Evolutionary conservation across 2,113 vertebrate genomes (phyloP).

Genomic region (Hyperopisus bebe): DNA sequence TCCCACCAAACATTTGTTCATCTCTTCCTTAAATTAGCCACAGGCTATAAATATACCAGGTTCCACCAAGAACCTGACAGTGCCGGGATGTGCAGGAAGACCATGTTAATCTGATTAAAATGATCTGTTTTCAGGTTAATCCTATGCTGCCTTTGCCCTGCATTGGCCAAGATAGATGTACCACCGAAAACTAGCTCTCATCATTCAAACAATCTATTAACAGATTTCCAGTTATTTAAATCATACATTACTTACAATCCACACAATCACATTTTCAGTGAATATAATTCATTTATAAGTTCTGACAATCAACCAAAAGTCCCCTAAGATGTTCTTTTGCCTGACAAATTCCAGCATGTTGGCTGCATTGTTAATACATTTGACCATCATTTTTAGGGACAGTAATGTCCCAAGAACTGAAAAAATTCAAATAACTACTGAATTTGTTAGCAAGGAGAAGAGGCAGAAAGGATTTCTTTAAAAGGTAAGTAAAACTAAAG

Average conservation of each 20-base stretch:
- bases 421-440: background rate
- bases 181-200: background rate
- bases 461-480: background rate
- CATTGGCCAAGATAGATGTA: background rate
- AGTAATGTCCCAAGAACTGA: background rate
- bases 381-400: background rate
- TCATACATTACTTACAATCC: background rate
- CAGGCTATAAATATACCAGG: background rate
- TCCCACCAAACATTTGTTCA: background rate
- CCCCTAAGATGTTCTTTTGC: background rate
- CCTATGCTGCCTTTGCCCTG: background rate
- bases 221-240: background rate
- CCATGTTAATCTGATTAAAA: constrained; percentile 14
- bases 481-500: background rate
- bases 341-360: background rate
- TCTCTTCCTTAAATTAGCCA: constrained; percentile 10
- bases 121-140: constrained; percentile 10
- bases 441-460: background rate
- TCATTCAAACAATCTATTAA: background rate
- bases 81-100: background rate
- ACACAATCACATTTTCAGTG: background rate
- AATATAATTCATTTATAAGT: background rate
- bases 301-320: background rate
- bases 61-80: background rate
- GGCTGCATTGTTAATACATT: background rate